phyloP scores from a whole-genome alignment of 2,888 invertebrate genomes.

The Pediacus dermestoides region DNA sequence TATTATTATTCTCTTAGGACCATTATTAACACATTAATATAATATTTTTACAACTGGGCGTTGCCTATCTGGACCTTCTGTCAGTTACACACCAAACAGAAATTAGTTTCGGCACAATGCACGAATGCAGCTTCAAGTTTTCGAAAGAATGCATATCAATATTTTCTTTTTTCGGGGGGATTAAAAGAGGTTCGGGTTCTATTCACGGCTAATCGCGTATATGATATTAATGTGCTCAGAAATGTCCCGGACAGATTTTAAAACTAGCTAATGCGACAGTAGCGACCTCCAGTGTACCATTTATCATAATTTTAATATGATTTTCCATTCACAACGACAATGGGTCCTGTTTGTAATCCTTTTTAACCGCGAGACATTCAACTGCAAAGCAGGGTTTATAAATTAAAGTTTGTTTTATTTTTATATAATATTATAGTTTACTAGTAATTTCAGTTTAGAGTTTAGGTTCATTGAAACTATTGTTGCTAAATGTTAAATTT shows the following conservation, averaged over 20 bases:
- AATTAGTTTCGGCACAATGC: conserved; percentile 39
- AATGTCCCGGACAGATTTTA: conserved; percentile 50
- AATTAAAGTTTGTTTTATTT: background rate
- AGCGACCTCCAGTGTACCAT: conserved; percentile 45
- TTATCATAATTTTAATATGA: conserved; percentile 47
- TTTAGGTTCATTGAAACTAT: no score
- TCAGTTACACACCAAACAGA: conserved; percentile 44
- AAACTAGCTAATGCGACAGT: conserved; percentile 49
- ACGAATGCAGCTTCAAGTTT: conserved; percentile 7
- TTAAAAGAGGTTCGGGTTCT: conserved; percentile 43
- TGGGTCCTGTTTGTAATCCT: conserved; percentile 38
- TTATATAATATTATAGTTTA: conserved; percentile 1
- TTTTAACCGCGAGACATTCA: no score
- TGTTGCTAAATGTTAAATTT: no score
- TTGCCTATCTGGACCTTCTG: conserved; percentile 46
- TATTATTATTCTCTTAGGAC: conserved; percentile 46
- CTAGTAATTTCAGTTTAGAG: no score
- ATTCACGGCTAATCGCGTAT: conserved; percentile 51
- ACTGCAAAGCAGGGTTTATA: no score
- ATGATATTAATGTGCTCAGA: conserved; percentile 50
- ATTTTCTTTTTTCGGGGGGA: conserved; percentile 37
- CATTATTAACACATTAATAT: conserved; percentile 51
- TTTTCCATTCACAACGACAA: conserved; percentile 41
- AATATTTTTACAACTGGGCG: conserved; percentile 50
- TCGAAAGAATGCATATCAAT: conserved; percentile 30